phyloP scores from a whole-genome alignment of 2,113 vertebrate genomes.

The Bolborhynchus lineola region DNA sequence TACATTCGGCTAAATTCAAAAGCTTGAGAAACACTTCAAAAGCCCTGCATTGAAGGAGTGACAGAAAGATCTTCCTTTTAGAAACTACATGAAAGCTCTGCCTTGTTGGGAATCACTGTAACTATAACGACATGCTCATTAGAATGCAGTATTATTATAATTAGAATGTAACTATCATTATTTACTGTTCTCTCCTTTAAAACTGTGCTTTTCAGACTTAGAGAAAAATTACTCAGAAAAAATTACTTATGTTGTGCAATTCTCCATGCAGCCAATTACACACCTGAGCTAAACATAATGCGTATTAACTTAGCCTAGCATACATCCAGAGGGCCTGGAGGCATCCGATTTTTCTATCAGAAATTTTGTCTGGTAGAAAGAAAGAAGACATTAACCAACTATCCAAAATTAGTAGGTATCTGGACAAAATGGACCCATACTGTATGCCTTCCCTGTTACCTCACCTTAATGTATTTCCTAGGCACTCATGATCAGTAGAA shows the following conservation, averaged over 20 bases:
- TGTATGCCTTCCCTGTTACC: not conserved
- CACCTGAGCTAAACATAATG: not conserved
- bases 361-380: not conserved
- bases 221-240: not conserved
- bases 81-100: not conserved
- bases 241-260: not conserved
- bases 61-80: not conserved
- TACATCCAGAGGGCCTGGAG: not conserved
- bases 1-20: not conserved
- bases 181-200: not conserved
- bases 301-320: not conserved
- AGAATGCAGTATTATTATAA: not conserved
- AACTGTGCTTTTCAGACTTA: not conserved
- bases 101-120: not conserved
- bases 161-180: not conserved
- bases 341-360: not conserved
- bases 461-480: not conserved
- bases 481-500: not conserved
- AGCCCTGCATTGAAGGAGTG: not conserved
- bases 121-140: not conserved
- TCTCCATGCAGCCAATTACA: not conserved
- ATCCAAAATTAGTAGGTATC: not conserved
- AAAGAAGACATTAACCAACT: not conserved
- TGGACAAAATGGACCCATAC: not conserved
- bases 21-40: not conserved